These are phyloP conservation scores for Orchesellides sinensis DNA, from an alignment of 2,888 invertebrate species.

Conservation along the genomic window DNA sequence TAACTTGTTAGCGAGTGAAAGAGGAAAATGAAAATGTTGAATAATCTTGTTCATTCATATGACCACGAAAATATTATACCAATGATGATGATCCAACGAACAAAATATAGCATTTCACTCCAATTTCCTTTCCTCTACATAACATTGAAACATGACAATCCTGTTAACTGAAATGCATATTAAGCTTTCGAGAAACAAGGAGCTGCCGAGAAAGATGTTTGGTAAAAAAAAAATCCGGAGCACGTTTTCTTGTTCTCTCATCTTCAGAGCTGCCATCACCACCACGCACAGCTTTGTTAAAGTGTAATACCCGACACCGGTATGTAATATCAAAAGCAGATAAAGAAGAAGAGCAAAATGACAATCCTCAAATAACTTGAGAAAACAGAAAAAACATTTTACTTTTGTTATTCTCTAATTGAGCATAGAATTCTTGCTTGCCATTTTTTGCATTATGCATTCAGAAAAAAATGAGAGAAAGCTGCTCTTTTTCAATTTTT, in stretches of 20 bases:
- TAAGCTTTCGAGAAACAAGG: slow-evolving; percentile 4
- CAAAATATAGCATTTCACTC: not conserved
- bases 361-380: slow-evolving; percentile 8
- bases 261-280: slow-evolving; percentile 51
- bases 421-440: slow-evolving; percentile 19
- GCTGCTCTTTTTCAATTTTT: not conserved
- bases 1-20: not conserved
- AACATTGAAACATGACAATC: slow-evolving; percentile 41
- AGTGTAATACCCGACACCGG: not conserved
- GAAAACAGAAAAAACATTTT: slow-evolving; percentile 1
- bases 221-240: slow-evolving; percentile 46
- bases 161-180: slow-evolving; percentile 15
- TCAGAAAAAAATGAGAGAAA: not conserved
- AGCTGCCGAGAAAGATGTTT: not conserved
- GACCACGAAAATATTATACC: slow-evolving; percentile 56
- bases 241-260: slow-evolving; percentile 56
- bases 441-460: slow-evolving; percentile 26
- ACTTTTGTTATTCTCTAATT: slow-evolving; percentile 48
- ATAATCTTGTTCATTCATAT: slow-evolving; percentile 58
- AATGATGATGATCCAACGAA: slow-evolving; percentile 20
- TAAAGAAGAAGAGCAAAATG: slow-evolving; percentile 17
- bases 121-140: not conserved
- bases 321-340: slow-evolving; percentile 42
- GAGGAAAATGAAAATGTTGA: slow-evolving; percentile 41
- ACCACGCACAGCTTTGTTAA: not conserved